phyloP scores from a whole-genome alignment of 2,113 vertebrate genomes.

The Rana temporaria region DNA sequence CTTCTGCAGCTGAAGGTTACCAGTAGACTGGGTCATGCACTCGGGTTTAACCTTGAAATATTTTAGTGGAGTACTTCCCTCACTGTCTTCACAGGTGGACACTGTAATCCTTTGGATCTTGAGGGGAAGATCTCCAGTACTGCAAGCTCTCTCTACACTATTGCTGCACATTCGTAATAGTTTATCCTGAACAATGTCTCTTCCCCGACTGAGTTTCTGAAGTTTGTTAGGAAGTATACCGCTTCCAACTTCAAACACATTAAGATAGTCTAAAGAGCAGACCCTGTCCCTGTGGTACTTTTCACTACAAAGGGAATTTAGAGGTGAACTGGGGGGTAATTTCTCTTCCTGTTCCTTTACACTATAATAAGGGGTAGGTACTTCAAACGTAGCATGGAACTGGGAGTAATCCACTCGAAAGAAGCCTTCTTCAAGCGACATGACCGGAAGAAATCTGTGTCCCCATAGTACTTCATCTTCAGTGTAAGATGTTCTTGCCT shows the following conservation, averaged over 20 bases:
- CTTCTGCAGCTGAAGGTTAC: conserved; percentile 72
- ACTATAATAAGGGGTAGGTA: conserved; percentile 92
- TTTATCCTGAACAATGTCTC: conserved; percentile 93
- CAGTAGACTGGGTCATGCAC: conserved; percentile 84
- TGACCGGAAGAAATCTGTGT: conserved; percentile 96
- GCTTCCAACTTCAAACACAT: conserved; percentile 87
- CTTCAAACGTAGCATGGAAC: conserved; percentile 98
- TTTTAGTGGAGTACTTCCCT: conserved; percentile 70
- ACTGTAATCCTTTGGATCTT: conserved; percentile 93
- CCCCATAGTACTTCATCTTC: conserved; percentile 99
- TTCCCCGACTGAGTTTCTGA: conserved; percentile 92
- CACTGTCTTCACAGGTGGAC: conserved; percentile 63
- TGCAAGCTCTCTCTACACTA: conserved; percentile 97
- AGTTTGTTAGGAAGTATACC: conserved; percentile 92
- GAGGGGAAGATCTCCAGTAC: conserved; percentile 94
- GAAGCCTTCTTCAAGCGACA: conserved; percentile 97
- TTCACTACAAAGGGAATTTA: conserved; percentile 88
- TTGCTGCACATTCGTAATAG: conserved; percentile 97
- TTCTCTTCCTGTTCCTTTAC: conserved; percentile 97
- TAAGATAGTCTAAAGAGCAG: conserved; percentile 92
- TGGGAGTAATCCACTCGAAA: conserved; percentile 99
- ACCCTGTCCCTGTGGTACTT: conserved; percentile 91
- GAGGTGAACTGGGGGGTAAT: conserved; percentile 91
- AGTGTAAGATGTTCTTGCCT: conserved; percentile 96
- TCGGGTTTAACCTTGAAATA: conserved; percentile 91